phyloP scores from a whole-genome alignment of 2,888 invertebrate species.

The Netelia inedita region DNA sequence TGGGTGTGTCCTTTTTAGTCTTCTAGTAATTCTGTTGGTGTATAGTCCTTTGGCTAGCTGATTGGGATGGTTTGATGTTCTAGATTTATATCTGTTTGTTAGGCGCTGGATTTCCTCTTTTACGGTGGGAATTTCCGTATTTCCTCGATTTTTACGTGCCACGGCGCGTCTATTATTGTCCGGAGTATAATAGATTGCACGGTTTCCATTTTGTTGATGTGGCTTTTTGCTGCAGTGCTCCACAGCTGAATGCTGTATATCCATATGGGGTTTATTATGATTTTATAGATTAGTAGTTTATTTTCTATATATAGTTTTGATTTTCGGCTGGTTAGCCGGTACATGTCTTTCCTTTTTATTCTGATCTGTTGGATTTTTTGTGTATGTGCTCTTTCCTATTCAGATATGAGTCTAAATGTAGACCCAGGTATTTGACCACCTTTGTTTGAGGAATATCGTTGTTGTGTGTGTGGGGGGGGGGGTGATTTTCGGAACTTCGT shows the following conservation, averaged over 20 bases:
- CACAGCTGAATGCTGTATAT: conserved; percentile 37
- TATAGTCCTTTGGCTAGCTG: too few species aligned
- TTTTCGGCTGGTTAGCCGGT: conserved; percentile 51
- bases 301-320: conserved; percentile 29
- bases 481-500: conserved; percentile 10
- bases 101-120: too few species aligned
- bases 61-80: too few species aligned
- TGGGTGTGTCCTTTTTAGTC: too few species aligned
- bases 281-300: conserved; percentile 53
- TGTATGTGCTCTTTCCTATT: conserved; percentile 56
- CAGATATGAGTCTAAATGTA: conserved; percentile 68
- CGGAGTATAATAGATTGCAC: too few species aligned
- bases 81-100: too few species aligned
- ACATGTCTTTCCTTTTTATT: conserved; percentile 36
- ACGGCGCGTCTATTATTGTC: too few species aligned
- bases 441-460: conserved; percentile 50
- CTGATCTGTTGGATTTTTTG: conserved; percentile 54
- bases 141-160: too few species aligned
- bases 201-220: too few species aligned
- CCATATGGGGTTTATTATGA: conserved; percentile 44
- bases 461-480: conserved; percentile 58
- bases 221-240: too few species aligned
- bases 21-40: too few species aligned
- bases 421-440: conserved; percentile 72
- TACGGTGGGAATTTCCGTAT: too few species aligned